phyloP scores from a whole-genome alignment of 2,113 vertebrate species.

The Crotophaga sulcirostris region DNA sequence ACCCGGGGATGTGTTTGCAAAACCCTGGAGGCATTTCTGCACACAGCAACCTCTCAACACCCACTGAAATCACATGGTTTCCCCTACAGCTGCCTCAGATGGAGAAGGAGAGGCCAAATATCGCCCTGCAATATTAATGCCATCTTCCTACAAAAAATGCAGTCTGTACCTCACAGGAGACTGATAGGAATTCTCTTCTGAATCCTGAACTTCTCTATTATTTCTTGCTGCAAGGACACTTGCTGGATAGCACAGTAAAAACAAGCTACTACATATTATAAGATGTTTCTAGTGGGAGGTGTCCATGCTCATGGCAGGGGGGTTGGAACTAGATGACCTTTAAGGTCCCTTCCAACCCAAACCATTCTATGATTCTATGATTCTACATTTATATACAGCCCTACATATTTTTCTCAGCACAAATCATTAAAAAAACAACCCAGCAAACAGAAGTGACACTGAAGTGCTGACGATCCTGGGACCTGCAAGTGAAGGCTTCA shows the following conservation, averaged over 20 bases:
- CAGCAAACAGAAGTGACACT: background rate
- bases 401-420: background rate
- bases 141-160: background rate
- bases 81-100: background rate
- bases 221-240: background rate
- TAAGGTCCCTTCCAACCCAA: too few relatives aligned
- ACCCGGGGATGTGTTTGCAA: background rate
- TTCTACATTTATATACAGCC: background rate
- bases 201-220: background rate
- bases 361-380: too few relatives aligned
- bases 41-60: background rate
- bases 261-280: background rate
- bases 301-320: too few relatives aligned
- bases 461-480: background rate
- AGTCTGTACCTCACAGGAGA: background rate
- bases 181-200: background rate
- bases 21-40: background rate
- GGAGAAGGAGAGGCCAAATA: background rate
- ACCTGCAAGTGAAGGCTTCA: background rate
- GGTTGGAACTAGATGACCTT: too few relatives aligned
- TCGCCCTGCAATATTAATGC: background rate
- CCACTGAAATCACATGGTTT: constrained; percentile 35
- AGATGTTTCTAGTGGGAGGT: background rate
- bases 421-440: background rate
- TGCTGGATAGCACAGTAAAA: background rate